Percentiles rank a stretch among this genome's conserved stretches.
Evolutionary conservation across 2,113 vertebrate genomes (phyloP).

Genomic region (Myotis davidii): DNA sequence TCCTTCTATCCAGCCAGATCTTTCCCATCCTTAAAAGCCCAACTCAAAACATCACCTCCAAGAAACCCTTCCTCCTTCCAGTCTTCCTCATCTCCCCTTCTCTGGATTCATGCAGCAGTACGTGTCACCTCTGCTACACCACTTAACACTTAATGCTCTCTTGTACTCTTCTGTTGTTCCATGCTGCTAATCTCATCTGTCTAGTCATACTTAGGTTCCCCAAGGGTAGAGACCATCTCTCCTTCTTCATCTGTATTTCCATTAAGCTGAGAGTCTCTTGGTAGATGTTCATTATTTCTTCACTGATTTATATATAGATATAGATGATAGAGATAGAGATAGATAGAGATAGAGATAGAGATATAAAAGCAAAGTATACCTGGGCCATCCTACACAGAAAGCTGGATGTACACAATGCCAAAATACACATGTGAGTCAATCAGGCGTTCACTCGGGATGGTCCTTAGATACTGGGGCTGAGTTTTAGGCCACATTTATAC

Average conservation of each 20-base stretch:
- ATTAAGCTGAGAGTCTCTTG: neutral
- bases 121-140: neutral
- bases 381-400: neutral
- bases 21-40: neutral
- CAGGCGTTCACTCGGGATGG: neutral
- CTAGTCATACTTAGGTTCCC: neutral
- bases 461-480: neutral
- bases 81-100: neutral
- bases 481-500: neutral
- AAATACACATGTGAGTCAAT: neutral
- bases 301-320: neutral
- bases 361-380: neutral
- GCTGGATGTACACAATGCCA: neutral
- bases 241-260: constrained; percentile 9
- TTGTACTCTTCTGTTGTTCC: neutral
- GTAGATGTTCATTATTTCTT: constrained; percentile 16
- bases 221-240: constrained; percentile 1
- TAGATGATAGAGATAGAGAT: too few species aligned
- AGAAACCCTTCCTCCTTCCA: neutral
- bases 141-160: constrained; percentile 42
- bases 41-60: neutral
- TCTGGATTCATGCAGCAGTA: constrained; percentile 7
- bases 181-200: constrained; percentile 20
- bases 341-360: too few species aligned
- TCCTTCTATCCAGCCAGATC: neutral